Evolutionary conservation across 1,140 invertebrate species (phyloP), one percentile per base, ranked within the genome.

Genomic region (Carposina sasakii): DNA sequence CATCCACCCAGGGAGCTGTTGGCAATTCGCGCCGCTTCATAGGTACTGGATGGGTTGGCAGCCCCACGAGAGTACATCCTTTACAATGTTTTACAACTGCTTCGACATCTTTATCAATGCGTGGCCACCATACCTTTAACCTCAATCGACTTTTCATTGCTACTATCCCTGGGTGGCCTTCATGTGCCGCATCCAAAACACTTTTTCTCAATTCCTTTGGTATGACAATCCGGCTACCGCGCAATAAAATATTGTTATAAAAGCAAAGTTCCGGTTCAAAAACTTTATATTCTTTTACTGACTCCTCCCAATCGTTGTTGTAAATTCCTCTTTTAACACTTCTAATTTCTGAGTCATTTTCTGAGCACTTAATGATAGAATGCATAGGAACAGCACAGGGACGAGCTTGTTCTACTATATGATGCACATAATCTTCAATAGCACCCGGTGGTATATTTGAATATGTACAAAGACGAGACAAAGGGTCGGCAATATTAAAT

Each of bases 1-100:
- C 10, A 40, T 59, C 34, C 34, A 46, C 19, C 64, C 58, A 65
- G 10, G 61, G 42, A 3, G 31, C 42, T 5, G 40, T 36, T n/a
- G 58, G 61, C 13, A 67, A 41, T 40, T 50, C 49, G n/a, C 41
- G 45, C 31, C 56, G 17, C 48, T 43, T 54, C 34, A 62, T 45
- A 13, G 59, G 55, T 42, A 42, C 44, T 47, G 51, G 55, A n/a
- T n/a, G n/a, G n/a, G n/a, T n/a, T n/a, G n/a, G n/a, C n/a, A n/a
- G n/a, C 24, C 24, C 5, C 24, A 33, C 34, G 2, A 37, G 17
- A 6, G 34, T 37, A 19, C 34, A 37, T 8, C 34, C 19, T 37
- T 37, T 37, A 20, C 34, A 37, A n/a, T 8, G 2, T 37, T 37
- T 37, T 17, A 37, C 34, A 15, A 19, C 5, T 3, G 3, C n/a